Percentiles rank a stretch among this genome's conserved stretches.
Conservation (phyloP, 2,888 invertebrate species). For the Gastracanthus pulcherrimus region DNA sequence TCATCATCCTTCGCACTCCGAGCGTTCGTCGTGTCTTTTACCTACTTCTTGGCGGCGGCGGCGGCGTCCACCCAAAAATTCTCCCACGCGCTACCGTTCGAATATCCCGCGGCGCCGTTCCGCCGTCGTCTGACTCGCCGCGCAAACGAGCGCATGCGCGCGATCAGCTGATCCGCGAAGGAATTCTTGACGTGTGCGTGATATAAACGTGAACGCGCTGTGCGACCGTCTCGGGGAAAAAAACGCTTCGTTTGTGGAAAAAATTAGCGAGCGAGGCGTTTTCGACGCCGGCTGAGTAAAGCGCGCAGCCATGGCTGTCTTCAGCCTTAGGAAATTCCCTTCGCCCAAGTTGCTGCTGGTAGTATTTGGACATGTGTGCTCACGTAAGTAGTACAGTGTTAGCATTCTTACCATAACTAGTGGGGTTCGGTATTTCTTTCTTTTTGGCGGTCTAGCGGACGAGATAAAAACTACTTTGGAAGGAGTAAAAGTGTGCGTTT, state of each 20-base stretch:
- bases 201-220: not conserved
- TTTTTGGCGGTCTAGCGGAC: no score
- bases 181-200: not conserved
- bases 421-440: not conserved
- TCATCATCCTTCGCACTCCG: no score
- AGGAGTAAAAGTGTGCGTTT: no score
- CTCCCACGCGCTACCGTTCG: slow-evolving; percentile 3
- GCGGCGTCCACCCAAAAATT: not conserved
- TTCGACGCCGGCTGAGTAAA: no score
- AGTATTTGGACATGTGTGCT: slow-evolving; percentile 63
- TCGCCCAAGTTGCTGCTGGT: slow-evolving; percentile 60
- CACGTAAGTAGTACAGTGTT: slow-evolving; percentile 64
- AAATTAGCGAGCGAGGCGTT: not conserved
- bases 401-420: not conserved
- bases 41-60: not conserved
- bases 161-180: slow-evolving; percentile 23
- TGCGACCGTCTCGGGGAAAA: not conserved
- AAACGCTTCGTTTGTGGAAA: not conserved
- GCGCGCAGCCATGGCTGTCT: slow-evolving; percentile 60
- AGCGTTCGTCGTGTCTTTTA: not conserved
- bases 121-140: not conserved
- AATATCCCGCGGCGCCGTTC: slow-evolving; percentile 17
- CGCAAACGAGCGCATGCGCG: slow-evolving; percentile 22
- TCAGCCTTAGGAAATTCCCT: slow-evolving; percentile 55
- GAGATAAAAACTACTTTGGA: no score